A percentile compares a stretch with the other conserved stretches of the same genome.
phyloP scores from a whole-genome alignment of 2,113 vertebrate genomes.

The Sorex fumeus region DNA sequence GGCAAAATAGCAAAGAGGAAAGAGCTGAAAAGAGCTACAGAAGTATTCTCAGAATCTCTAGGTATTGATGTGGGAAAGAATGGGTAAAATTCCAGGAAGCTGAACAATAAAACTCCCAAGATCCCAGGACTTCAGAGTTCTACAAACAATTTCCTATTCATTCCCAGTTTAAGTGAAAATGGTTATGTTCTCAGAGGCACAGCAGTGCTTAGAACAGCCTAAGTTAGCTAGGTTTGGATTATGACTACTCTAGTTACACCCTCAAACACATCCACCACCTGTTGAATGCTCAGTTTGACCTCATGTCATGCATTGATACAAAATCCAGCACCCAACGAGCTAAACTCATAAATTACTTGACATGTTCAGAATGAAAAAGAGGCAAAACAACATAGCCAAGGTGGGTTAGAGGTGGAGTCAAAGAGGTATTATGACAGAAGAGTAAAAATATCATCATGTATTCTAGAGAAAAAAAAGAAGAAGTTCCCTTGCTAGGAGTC shows the following conservation, averaged over 20 bases:
- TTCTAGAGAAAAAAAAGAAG: constrained; percentile 43
- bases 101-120: too few relatives aligned
- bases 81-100: neutral
- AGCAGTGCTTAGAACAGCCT: neutral
- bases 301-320: neutral
- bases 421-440: neutral
- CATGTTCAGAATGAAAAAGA: neutral
- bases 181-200: neutral
- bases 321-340: neutral
- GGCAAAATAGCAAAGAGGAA: neutral
- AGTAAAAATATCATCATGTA: neutral
- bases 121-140: neutral
- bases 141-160: neutral
- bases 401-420: too few relatives aligned
- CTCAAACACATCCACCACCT: neutral
- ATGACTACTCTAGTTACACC: neutral
- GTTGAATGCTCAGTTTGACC: neutral
- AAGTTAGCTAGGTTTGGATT: neutral
- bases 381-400: neutral
- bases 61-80: neutral
- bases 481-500: neutral
- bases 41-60: neutral
- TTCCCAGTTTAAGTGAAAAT: neutral
- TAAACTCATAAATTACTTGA: neutral
- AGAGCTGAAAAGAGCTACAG: neutral